phyloP scores from a whole-genome alignment of 2,888 invertebrate genomes.

The Thera obeliscata region DNA sequence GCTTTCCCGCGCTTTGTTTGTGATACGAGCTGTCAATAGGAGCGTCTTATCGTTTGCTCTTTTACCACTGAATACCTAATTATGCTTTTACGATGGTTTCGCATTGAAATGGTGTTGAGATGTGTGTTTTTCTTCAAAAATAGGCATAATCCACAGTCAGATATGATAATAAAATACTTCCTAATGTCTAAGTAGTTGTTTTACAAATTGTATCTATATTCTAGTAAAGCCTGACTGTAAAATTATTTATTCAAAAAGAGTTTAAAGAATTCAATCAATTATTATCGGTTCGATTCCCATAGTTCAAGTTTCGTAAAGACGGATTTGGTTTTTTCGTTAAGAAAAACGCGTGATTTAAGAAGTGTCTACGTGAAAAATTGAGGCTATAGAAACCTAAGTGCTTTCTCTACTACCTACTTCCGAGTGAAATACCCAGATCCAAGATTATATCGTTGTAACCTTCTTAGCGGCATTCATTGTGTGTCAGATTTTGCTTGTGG shows the following conservation, averaged over 20 bases:
- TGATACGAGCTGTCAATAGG: slow-evolving; percentile 16
- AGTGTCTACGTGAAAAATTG: slow-evolving; percentile 4
- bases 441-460: slow-evolving; percentile 60
- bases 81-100: neutral
- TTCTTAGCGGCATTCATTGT: slow-evolving; percentile 65
- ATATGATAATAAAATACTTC: too few relatives aligned
- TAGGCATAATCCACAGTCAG: neutral
- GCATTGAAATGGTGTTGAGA: neutral
- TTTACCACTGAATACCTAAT: neutral
- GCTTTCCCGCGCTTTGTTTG: slow-evolving; percentile 16
- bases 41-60: slow-evolving; percentile 5
- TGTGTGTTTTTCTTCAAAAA: neutral
- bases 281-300: too few relatives aligned
- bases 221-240: too few relatives aligned
- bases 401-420: slow-evolving; percentile 29
- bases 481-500: slow-evolving; percentile 68
- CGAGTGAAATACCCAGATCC: slow-evolving; percentile 49
- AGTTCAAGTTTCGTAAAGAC: too few relatives aligned
- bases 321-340: too few relatives aligned
- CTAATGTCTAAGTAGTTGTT: too few relatives aligned
- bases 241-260: too few relatives aligned
- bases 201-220: too few relatives aligned
- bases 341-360: too few relatives aligned
- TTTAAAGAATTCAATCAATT: too few relatives aligned
- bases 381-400: slow-evolving; percentile 21